phyloP scores from a whole-genome alignment of 2,113 vertebrate genomes.

The Serranochromis macrocephalus region DNA sequence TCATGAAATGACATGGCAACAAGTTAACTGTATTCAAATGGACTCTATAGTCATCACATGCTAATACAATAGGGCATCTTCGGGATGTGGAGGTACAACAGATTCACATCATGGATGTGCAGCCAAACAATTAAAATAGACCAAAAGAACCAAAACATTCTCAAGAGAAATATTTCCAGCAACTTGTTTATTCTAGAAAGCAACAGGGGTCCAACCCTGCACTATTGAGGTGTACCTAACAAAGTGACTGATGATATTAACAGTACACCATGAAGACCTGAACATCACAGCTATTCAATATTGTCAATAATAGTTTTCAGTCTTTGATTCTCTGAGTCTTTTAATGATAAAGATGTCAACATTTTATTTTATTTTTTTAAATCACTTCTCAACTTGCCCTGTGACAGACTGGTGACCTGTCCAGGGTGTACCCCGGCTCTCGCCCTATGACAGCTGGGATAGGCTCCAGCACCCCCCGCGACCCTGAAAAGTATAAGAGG shows the following conservation, averaged over 20 bases:
- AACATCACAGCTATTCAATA: not conserved
- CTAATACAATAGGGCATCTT: not conserved
- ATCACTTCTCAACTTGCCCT: not conserved
- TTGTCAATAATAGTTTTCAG: not conserved
- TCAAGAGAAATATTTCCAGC: not conserved
- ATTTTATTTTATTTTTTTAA: fast-evolving
- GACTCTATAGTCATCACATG: not conserved
- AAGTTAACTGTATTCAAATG: not conserved
- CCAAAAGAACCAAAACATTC: not conserved
- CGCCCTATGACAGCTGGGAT: fast-evolving
- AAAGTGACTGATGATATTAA: not conserved
- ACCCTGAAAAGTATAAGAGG: not conserved
- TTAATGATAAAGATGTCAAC: not conserved
- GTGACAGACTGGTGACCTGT: not conserved
- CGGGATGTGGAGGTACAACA: not conserved
- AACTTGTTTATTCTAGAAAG: not conserved
- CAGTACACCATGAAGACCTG: not conserved
- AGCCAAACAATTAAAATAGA: not conserved
- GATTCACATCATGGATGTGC: not conserved
- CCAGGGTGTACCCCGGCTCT: not conserved
- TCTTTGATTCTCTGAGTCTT: not conserved
- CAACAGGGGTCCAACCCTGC: not conserved
- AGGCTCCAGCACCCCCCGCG: not conserved
- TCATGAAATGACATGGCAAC: not conserved
- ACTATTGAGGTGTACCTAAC: not conserved